Conservation (phyloP, 1,140 invertebrate genomes). For the Leptoteleia sp. region DNA sequence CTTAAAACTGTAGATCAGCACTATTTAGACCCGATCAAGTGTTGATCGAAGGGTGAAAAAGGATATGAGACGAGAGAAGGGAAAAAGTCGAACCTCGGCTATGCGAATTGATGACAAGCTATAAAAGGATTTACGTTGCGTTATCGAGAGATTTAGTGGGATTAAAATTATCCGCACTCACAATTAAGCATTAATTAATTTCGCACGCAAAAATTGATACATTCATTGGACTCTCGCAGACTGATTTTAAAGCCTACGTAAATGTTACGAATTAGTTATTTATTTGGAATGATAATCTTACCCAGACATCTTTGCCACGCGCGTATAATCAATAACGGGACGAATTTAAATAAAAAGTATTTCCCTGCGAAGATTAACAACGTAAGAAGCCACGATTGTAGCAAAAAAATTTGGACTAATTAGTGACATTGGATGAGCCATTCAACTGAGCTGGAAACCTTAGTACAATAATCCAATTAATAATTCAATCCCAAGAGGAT, state of each 20-base stretch:
- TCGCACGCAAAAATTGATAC: not conserved
- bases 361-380: conserved; percentile 5
- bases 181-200: conserved; percentile 22
- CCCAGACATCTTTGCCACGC: conserved; percentile 1
- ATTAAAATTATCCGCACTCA: conserved; percentile 9
- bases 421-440: conserved; percentile 18
- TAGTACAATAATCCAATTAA: conserved; percentile 37
- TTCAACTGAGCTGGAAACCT: conserved; percentile 24
- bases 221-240: no score
- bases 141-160: conserved; percentile 12
- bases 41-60: conserved; percentile 4
- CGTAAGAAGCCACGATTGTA: conserved; percentile 12
- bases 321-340: conserved; percentile 12
- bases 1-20: conserved; percentile 10
- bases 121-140: conserved; percentile 24
- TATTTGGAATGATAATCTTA: no score
- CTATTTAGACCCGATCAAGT: not conserved
- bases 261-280: no score
- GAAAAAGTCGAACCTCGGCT: conserved; percentile 5
- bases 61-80: conserved; percentile 5
- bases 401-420: conserved; percentile 38
- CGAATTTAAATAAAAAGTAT: conserved; percentile 16
- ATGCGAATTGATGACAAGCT: conserved; percentile 11
- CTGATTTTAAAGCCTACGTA: no score
- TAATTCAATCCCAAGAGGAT: conserved; percentile 10